Conservation (phyloP, 2,888 invertebrate species). For the Ernsta delagoae region DNA sequence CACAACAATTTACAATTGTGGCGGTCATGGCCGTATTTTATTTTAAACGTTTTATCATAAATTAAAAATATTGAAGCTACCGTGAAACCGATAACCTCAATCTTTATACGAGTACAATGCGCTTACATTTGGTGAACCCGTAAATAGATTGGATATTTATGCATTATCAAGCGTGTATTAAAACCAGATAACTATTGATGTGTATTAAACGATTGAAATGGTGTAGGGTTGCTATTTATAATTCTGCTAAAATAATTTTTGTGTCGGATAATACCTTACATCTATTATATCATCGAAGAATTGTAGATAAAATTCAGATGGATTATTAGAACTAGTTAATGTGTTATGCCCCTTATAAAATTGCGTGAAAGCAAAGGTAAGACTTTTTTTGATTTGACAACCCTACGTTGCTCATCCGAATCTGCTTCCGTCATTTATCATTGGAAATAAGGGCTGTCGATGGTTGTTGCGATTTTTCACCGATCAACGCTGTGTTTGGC, state of each 20-base stretch:
- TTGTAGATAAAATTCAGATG: too few species aligned
- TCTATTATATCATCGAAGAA: too few species aligned
- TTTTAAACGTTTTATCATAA: slow-evolving; percentile 39
- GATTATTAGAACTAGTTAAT: too few species aligned
- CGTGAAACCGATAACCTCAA: slow-evolving; percentile 61
- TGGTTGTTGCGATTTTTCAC: slow-evolving; percentile 69
- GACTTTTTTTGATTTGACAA: too few species aligned
- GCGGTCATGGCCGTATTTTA: slow-evolving; percentile 15
- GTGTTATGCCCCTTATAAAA: too few species aligned
- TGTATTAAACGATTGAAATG: slow-evolving; percentile 42
- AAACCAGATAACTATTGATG: slow-evolving; percentile 44
- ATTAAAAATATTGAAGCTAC: slow-evolving; percentile 49
- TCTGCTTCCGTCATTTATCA: slow-evolving; percentile 63
- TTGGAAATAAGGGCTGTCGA: slow-evolving; percentile 69
- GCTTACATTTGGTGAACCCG: slow-evolving; percentile 57
- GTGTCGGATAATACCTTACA: too few species aligned
- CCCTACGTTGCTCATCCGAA: slow-evolving; percentile 48
- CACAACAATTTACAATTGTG: slow-evolving; percentile 21
- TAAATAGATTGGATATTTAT: slow-evolving; percentile 73
- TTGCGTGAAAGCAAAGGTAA: too few species aligned
- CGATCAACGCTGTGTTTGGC: slow-evolving; percentile 67
- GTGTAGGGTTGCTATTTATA: slow-evolving; percentile 18
- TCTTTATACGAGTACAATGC: slow-evolving; percentile 67
- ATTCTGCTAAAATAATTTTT: too few species aligned
- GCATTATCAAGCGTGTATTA: slow-evolving; percentile 59